These are phyloP conservation scores for Axinella damicornis DNA, from an alignment of 37 sponge, comb jelly and placozoan genomes.

Conservation along the genomic window DNA sequence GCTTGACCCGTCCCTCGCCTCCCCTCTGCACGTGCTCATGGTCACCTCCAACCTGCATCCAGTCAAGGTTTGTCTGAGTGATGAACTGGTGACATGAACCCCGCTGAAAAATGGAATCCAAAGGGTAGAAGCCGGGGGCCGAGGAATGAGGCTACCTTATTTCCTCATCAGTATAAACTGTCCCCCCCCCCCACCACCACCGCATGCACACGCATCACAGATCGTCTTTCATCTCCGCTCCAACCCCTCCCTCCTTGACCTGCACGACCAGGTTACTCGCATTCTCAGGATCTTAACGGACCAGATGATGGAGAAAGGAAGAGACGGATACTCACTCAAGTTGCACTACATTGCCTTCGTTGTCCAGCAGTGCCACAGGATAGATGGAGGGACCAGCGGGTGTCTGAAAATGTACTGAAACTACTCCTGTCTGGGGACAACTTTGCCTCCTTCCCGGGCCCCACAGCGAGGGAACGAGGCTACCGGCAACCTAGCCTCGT, in stretches of 20 bases:
- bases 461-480: no score
- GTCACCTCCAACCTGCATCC: constrained; percentile 53
- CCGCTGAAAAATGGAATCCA: no score
- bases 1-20: background rate
- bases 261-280: background rate
- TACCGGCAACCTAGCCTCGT: no score
- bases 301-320: constrained; percentile 27
- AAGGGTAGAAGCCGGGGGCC: no score
- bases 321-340: constrained; percentile 52
- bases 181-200: background rate
- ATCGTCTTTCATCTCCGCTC: background rate
- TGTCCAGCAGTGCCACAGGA: background rate
- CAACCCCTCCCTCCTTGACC: background rate
- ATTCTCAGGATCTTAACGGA: constrained; percentile 24
- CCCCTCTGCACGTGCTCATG: constrained; percentile 38
- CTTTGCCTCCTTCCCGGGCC: no score
- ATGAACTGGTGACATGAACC: background rate
- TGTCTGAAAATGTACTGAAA: background rate
- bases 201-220: constrained; percentile 27
- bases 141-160: no score
- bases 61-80: constrained; percentile 35
- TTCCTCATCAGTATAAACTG: no score
- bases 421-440: background rate
- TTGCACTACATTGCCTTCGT: constrained; percentile 54
- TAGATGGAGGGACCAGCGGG: no score